Conservation (phyloP, 2,797 vertebrate genomes). For the Rhinoraja longicauda region DNA sequence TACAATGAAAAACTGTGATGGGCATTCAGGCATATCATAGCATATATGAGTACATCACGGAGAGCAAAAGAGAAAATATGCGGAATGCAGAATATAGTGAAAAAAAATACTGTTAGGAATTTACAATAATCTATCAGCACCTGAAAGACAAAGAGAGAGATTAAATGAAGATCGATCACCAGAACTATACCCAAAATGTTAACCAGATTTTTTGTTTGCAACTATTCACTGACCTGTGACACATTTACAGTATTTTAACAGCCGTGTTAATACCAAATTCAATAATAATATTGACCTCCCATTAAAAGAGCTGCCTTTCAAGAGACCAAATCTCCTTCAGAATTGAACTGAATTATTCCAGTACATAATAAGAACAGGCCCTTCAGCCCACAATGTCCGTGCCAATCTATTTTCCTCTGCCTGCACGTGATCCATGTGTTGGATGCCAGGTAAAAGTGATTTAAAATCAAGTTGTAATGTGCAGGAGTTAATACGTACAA, state of each 20-base stretch:
- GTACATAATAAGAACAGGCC: no score
- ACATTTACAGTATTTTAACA: background rate
- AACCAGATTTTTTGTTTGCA: background rate
- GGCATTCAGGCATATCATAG: background rate
- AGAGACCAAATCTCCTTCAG: background rate
- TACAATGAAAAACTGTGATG: no score
- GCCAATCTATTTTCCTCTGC: no score
- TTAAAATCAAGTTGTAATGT: background rate
- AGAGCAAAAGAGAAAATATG: background rate
- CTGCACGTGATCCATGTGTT: no score
- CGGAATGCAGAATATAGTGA: no score
- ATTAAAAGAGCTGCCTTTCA: background rate
- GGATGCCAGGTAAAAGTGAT: background rate
- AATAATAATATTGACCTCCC: background rate
- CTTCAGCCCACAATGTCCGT: no score
- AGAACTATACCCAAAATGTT: background rate
- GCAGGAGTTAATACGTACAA: background rate
- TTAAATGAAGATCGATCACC: background rate
- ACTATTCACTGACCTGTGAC: background rate
- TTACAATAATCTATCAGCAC: background rate
- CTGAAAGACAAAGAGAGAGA: background rate
- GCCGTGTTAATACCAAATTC: background rate
- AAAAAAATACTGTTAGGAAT: background rate
- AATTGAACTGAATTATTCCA: background rate
- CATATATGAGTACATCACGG: background rate